phyloP scores from a whole-genome alignment of 2,888 invertebrate species.

The Embidobia sp. region DNA sequence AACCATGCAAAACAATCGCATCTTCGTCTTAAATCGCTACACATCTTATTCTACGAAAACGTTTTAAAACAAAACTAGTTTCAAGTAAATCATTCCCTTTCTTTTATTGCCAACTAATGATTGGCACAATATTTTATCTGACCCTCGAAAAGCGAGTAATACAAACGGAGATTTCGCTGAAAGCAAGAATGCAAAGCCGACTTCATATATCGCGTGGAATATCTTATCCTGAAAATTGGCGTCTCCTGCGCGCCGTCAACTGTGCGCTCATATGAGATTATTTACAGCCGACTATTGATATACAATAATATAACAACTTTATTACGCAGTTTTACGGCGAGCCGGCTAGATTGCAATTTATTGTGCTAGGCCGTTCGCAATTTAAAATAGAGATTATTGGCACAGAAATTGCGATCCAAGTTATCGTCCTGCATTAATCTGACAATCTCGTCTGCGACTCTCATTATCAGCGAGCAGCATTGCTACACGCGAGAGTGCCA shows the following conservation, averaged over 20 bases:
- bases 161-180: too few species aligned
- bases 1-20: too few species aligned
- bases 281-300: too few species aligned
- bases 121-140: too few species aligned
- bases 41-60: too few species aligned
- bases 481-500: conserved; percentile 44
- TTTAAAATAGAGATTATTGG: conserved; percentile 38
- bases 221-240: conserved; percentile 9
- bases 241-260: neutral
- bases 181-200: neutral
- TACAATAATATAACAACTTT: conserved; percentile 33
- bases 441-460: conserved; percentile 50
- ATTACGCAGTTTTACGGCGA: conserved; percentile 13
- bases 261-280: too few species aligned
- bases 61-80: too few species aligned
- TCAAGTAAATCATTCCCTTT: too few species aligned
- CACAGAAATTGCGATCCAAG: conserved; percentile 43
- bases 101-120: too few species aligned
- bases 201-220: neutral
- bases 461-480: conserved; percentile 39
- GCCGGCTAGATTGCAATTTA: conserved; percentile 28
- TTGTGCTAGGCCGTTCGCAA: conserved; percentile 16
- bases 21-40: too few species aligned
- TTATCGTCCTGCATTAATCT: conserved; percentile 49
- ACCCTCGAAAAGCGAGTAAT: too few species aligned